Base-by-base conservation (phyloP, 2,113 vertebrate genomes). In the Toxotes chatareus region DNA sequence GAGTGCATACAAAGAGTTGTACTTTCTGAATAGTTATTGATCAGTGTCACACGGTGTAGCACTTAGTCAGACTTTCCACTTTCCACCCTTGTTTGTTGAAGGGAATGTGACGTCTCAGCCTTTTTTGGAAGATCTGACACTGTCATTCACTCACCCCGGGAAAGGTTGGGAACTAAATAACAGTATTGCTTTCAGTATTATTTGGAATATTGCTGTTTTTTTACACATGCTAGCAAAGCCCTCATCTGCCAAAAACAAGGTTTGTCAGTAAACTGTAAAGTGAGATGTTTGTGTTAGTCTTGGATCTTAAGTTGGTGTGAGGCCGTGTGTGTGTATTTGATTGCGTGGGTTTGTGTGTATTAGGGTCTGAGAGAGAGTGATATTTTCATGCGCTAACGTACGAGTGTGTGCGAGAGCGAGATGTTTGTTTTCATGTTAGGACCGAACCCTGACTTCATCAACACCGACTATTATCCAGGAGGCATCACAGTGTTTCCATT, bases 251-350 rank as follows among this genome's bases (percentile, higher is more conserved):
- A 94, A 82, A 70, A 85, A 70, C 80, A 83, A 73, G 82, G 57
- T 80, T 83, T 73, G 76, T 88, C 81, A 80, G 84, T 91, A 90
- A 86, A 88, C 88, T 84, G 82, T 88, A 83, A 86, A 85, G 63
- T 79, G 87, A 91, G 83, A 86, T 89, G 88, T 91, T 91, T 88
- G 86, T 91, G 87, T 89, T 87, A 80, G 76, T 85, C 66, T 86
- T 90, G 85, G 85, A 85, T 46, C 76, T 67, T n/a, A 70, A 60
- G 68, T 57, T 88, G 75, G 75, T 88, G 66, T 76, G 42, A 77
- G 61, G 27, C 27, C 27, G 27, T 62, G 47, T 65, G 72, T 63
- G 46, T 86, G 67, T 68, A 36, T 85, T 65, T 82, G 80, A 83
- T 85, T 90, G 79, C 73, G 46, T 53, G 5, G 62, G 1, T 76